Base-by-base conservation (phyloP, 2,797 vertebrate species). In the Nasua narica region DNA sequence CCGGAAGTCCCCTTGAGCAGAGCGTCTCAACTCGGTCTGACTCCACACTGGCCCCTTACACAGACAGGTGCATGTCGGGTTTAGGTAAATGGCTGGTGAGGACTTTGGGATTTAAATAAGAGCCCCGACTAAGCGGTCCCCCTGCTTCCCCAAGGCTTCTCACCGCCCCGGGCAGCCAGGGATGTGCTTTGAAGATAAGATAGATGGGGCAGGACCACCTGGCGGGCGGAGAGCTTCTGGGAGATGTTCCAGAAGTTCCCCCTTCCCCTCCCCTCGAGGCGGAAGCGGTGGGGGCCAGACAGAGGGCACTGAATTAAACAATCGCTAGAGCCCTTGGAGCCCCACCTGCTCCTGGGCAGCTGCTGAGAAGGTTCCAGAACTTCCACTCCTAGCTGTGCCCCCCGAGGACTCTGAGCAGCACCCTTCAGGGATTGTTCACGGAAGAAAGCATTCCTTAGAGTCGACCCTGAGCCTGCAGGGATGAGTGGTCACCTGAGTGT, bases 341-440 rank as follows among this genome's bases (percentile, higher is more conserved):
- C 56, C 18, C 16, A 40, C 0, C 8, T 3, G 5, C 25, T 37
- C 35, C 46, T 54, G 7, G 1, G 5, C 25, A 23, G 32, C 46
- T 46, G 32, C 58, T 27, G 15, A 27, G 46, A 58, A 50, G 7
- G 3, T 11, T 93, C n/a, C 37, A 21, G 15, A 43, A 13, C 40
- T 14, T 19, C 15, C 11, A 10, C 23, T 2, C 35, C 40, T 5
- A 1, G 7, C 7, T 3, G 2, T 1, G 1, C 15, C 37, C 46
- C 32, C 23, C 18, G 0, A 21, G 35, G 37, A 43, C 43, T 40
- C 43, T 18, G 7, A 25, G 27, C 46, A 37, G 7, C 40, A 18
- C 9, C 1, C 54, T 21, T 40, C 23, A 1, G 5, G 52, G 11
- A 46, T 74, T 35, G 6, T 9, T 2, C n/a, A 46, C 0, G 12